These are phyloP conservation scores for Cynopterus sphinx DNA, from an alignment of 2,797 vertebrate species.

Conservation along the genomic window DNA sequence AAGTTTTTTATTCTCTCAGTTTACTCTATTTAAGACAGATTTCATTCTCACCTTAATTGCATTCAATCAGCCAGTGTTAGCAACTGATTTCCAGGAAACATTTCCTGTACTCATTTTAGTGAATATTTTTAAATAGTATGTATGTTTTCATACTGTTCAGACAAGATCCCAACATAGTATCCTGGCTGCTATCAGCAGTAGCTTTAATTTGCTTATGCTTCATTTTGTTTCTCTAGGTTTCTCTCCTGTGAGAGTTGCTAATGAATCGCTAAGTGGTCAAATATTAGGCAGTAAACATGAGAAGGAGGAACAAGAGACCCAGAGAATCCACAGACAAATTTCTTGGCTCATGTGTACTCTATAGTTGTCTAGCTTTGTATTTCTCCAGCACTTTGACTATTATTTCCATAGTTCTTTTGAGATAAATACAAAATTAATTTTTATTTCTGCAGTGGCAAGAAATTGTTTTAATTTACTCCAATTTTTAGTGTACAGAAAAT, in stretches of 20 bases:
- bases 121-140: not conserved
- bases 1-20: not conserved
- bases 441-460: not conserved
- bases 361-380: not conserved
- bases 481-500: constrained; percentile 17
- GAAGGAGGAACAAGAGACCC: not conserved
- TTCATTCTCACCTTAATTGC: not conserved
- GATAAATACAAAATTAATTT: constrained; percentile 5
- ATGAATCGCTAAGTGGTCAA: not conserved
- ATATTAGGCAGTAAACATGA: constrained; percentile 12
- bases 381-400: not conserved
- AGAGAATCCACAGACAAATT: not conserved
- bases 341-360: not conserved
- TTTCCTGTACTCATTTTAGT: not conserved
- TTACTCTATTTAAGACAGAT: not conserved
- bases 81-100: not conserved
- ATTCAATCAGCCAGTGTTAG: not conserved
- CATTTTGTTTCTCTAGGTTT: not conserved
- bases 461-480: not conserved
- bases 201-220: constrained; percentile 5
- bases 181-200: not conserved
- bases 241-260: not conserved
- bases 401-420: constrained; percentile 7
- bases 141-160: not conserved
- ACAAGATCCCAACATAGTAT: not conserved